Percentiles rank a stretch among this genome's conserved stretches.
phyloP scores from a whole-genome alignment of 2,888 invertebrate species.

The Ypsolopha scabrella region DNA sequence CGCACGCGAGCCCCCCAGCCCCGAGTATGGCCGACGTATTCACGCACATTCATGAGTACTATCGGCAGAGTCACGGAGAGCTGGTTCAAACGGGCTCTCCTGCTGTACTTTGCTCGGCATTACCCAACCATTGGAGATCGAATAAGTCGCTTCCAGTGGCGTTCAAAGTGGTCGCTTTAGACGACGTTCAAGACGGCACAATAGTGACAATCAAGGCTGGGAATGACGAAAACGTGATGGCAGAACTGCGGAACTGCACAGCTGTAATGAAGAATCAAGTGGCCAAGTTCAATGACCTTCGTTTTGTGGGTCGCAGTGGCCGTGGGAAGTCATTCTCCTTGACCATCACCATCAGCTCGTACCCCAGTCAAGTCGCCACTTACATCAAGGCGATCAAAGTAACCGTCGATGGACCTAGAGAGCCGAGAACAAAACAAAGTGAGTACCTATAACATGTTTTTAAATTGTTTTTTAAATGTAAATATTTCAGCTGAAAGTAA shows the following conservation, averaged over 20 bases:
- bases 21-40: constrained; percentile 81
- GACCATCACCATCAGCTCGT: constrained; percentile 90
- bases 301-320: constrained; percentile 97
- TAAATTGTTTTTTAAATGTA: neutral
- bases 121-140: constrained; percentile 97
- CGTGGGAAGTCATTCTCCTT: constrained; percentile 95
- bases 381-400: constrained; percentile 99
- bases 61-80: constrained; percentile 92
- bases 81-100: constrained; percentile 96
- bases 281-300: constrained; percentile 97
- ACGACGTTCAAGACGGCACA: constrained; percentile 95
- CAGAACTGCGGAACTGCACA: constrained; percentile 92
- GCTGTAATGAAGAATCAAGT: constrained; percentile 98
- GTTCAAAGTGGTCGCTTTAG: constrained; percentile 95
- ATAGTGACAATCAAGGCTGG: constrained; percentile 94
- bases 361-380: constrained; percentile 86
- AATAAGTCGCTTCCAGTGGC: constrained; percentile 97
- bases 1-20: constrained; percentile 68
- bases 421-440: constrained; percentile 97
- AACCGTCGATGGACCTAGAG: constrained; percentile 98
- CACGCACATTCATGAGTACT: constrained; percentile 80
- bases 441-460: constrained; percentile 60
- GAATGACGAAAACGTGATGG: constrained; percentile 98
- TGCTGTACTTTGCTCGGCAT: constrained; percentile 91
- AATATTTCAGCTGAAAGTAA: neutral